Percentiles rank a stretch among this genome's conserved stretches.
Evolutionary conservation across 1,140 invertebrate species (phyloP).

Genomic region (Venturia canescens): DNA sequence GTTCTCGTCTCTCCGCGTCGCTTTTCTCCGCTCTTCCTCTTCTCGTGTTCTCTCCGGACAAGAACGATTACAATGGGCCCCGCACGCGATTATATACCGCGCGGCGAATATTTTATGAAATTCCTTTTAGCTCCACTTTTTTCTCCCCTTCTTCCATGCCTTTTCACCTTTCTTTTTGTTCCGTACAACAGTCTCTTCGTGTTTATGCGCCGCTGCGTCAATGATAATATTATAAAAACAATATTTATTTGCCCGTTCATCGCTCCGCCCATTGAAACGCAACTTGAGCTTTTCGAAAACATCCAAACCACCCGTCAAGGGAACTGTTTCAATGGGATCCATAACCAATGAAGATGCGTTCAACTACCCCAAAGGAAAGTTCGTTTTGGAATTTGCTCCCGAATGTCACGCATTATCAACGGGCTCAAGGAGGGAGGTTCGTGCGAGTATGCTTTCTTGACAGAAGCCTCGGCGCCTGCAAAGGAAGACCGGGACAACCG

Average conservation of each 20-base stretch:
- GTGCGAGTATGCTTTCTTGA: not conserved
- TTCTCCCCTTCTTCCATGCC: slow-evolving; percentile 40
- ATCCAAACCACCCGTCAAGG: too few species aligned
- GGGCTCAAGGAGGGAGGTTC: not conserved
- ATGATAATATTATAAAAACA: too few species aligned
- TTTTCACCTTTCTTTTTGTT: slow-evolving; percentile 42
- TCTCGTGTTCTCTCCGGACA: slow-evolving; percentile 30
- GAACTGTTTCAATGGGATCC: too few species aligned
- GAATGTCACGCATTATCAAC: not conserved
- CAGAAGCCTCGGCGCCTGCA: not conserved
- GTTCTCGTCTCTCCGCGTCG: slow-evolving; percentile 12
- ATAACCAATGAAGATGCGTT: too few species aligned
- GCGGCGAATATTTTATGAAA: slow-evolving; percentile 1
- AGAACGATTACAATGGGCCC: slow-evolving; percentile 29
- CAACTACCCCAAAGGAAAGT: too few species aligned
- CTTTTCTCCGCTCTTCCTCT: slow-evolving; percentile 10
- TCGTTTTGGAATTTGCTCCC: too few species aligned
- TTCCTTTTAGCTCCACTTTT: slow-evolving; percentile 45
- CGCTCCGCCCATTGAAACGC: too few species aligned
- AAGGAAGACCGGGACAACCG: not conserved
- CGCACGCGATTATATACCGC: slow-evolving; percentile 27
- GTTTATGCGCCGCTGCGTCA: slow-evolving; percentile 31
- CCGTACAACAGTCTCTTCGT: slow-evolving; percentile 39
- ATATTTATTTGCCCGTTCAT: too few species aligned
- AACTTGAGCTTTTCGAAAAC: too few species aligned